Evolutionary conservation across 2,113 vertebrate genomes (phyloP).

Genomic region (Tragelaphus strepsiceros): DNA sequence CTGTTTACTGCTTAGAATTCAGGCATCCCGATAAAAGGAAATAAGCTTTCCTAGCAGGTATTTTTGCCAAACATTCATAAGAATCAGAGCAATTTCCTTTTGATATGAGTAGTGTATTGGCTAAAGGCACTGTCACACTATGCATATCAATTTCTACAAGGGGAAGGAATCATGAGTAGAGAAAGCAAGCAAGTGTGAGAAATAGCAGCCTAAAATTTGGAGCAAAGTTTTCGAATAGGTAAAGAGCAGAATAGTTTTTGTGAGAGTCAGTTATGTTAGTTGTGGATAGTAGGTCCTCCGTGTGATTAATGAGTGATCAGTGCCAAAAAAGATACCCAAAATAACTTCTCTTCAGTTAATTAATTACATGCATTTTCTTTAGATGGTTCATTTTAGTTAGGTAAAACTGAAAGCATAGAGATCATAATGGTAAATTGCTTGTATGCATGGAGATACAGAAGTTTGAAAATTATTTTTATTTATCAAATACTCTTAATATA

Average conservation of each 20-base stretch:
- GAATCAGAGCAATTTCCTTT: conserved; percentile 30
- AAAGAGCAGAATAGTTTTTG: conserved; percentile 27
- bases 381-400: neutral
- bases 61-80: conserved; percentile 66
- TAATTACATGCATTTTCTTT: neutral
- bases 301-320: neutral
- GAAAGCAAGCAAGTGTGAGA: conserved; percentile 56
- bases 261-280: neutral
- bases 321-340: neutral
- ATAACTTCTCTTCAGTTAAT: neutral
- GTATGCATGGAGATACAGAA: neutral
- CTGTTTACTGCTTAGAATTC: conserved; percentile 59
- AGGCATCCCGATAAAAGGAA: conserved; percentile 39
- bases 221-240: conserved; percentile 6
- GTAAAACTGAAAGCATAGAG: neutral
- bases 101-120: conserved; percentile 36
- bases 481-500: neutral
- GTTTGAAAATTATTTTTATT: neutral
- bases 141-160: conserved; percentile 52
- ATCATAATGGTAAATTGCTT: conserved; percentile 6
- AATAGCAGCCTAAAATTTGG: conserved; percentile 14
- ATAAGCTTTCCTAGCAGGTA: conserved; percentile 49
- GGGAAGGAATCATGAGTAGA: neutral
- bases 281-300: neutral
- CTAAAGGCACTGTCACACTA: conserved; percentile 37